These are phyloP conservation scores for Regulus satrapa DNA, from an alignment of 2,113 vertebrate genomes.

Conservation along the genomic window DNA sequence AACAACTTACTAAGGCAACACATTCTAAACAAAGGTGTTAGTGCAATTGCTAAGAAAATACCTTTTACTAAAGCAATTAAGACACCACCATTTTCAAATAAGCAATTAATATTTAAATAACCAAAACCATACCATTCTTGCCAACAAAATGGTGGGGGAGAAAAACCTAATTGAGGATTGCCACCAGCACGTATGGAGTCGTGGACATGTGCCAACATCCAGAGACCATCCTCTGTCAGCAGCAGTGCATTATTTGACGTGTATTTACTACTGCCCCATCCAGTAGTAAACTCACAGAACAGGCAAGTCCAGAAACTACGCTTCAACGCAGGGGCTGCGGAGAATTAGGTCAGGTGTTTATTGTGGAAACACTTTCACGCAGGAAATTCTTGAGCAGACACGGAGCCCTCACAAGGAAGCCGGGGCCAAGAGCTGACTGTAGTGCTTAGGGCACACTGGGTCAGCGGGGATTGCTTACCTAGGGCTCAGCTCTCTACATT, in stretches of 20 bases:
- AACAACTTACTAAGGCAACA: not conserved
- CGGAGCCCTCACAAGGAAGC: not conserved
- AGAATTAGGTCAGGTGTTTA: not conserved
- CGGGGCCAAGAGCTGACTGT: accelerated
- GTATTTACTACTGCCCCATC: not conserved
- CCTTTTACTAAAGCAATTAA: not conserved
- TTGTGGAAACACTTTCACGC: not conserved
- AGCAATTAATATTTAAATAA: not conserved
- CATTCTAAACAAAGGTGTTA: not conserved
- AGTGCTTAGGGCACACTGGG: not conserved
- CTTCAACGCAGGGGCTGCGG: accelerated
- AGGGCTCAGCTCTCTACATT: not conserved
- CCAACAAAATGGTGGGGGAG: not conserved
- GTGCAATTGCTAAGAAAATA: not conserved
- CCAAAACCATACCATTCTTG: not conserved
- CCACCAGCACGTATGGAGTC: not conserved
- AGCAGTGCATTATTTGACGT: not conserved
- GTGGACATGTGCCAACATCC: not conserved
- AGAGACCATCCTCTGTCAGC: not conserved
- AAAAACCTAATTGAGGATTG: not conserved
- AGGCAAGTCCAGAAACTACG: not conserved
- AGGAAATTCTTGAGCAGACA: not conserved
- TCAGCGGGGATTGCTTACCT: not conserved
- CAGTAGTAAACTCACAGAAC: not conserved
- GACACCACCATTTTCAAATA: not conserved